phyloP scores from a whole-genome alignment of 2,113 vertebrate genomes.

The Alectura lathami region DNA sequence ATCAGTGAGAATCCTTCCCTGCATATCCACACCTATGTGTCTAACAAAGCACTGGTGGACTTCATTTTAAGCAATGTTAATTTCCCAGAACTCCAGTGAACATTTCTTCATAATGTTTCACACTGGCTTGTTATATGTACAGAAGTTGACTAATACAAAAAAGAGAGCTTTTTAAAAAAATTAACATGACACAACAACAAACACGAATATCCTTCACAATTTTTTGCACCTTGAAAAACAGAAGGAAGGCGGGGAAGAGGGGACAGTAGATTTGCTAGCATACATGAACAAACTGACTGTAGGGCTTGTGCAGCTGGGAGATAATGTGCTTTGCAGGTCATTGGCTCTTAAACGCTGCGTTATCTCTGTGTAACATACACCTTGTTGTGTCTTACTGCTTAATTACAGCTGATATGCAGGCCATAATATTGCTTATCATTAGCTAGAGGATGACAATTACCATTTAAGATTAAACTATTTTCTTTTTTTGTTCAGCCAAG shows the following conservation, averaged over 20 bases:
- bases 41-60: background rate
- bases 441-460: conserved; percentile 65
- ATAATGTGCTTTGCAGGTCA: conserved; percentile 64
- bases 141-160: background rate
- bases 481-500: conserved; percentile 42
- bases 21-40: background rate
- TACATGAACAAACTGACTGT: background rate
- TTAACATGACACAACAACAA: background rate
- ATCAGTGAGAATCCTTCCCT: background rate
- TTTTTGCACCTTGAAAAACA: background rate
- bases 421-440: conserved; percentile 62
- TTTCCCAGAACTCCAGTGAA: background rate
- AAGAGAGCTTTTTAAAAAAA: background rate
- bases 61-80: background rate
- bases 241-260: background rate
- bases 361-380: conserved; percentile 66
- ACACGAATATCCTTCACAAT: background rate
- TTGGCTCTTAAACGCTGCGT: conserved; percentile 17
- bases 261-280: background rate
- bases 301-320: conserved; percentile 26
- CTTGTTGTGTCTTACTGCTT: conserved; percentile 66
- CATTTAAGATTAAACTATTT: conserved; percentile 60
- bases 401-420: conserved; percentile 45
- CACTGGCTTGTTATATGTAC: fast-evolving
- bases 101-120: background rate